Base-by-base conservation (phyloP, 1,140 invertebrate species). In the Neodiprion fabricii region DNA sequence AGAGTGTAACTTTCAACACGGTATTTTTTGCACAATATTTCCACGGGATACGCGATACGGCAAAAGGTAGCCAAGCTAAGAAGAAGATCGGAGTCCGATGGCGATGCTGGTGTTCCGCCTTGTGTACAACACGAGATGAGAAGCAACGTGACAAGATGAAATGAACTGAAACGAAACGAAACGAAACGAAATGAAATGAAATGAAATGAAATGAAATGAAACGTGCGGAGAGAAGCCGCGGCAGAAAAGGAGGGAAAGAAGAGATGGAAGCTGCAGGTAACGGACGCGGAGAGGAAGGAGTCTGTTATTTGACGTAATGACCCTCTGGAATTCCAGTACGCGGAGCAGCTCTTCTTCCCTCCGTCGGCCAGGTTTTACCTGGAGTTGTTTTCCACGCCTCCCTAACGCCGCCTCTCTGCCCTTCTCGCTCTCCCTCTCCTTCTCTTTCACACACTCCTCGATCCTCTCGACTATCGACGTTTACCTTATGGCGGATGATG, bases 241-340 rank as follows among this genome's bases (percentile, higher is more conserved):
- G n/a, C n/a, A 14, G 53, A 61, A 61, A 17, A 61, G 3, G 53
- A 12, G 53, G 53, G n/a, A 17, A 17, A 14, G 11, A 17, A 61
- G 53, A 61, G 5, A 17, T 61, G 53, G 53, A 61, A 40, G 28
- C 28, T 14, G 53, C 17, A 21, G 17, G 53, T 61, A 61, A 61
- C 53, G 53, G 53, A 61, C 53, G 53, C n/a, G 53, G 53, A 61
- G 53, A 61, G 53, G 53, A 61, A 61, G n/a, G 53, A 61, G 53
- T 61, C 53, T 61, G 53, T 61, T 61, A 61, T 61, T 61, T 61
- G 53, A 61, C 53, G 53, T 61, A 61, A 61, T 61, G 53, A 61
- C 53, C 53, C 53, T 9, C n/a, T 61, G 53, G 53, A 61, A 61
- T 61, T 61, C 53, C 53, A 61, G 53, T 61, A 61, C 53, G 53